Base-by-base conservation (phyloP, 1,140 invertebrate genomes). In the Drosophila albomicans region DNA sequence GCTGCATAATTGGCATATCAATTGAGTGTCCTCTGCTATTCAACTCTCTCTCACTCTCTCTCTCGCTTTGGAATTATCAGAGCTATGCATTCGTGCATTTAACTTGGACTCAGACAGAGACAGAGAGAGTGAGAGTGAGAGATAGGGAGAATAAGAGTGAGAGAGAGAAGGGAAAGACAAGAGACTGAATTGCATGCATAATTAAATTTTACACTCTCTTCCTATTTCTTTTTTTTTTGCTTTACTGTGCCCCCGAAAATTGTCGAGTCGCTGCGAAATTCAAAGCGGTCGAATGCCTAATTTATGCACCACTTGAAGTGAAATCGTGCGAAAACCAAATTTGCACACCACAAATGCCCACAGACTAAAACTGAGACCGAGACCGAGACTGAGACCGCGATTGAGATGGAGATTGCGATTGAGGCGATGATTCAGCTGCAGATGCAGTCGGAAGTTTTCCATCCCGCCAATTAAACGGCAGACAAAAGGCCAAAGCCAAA, bases 301-400 rank as follows among this genome's bases (percentile, higher is more conserved):
- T 82, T 84, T 84, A 84, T 84, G 76, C 81, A 69, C 62, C 78
- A 79, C 74, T 81, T 79, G 76, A 81, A 81, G 79, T 69, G 72
- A 84, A 84, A 84, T 84, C 81, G 81, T 81, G 81, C 79, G 81
- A 84, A 84, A 84, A 79, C 52, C 75, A 73, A 82, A 82, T 81
- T 82, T 81, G 70, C 79, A 70, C 78, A 61, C 54, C 54, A 57
- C 54, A 56, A 38, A 38, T 38, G 35, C 35, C 35, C 7, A 7
- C 32, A 25, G 32, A 32, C 32, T 8, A 8, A 32, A 8, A 32
- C 32, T 8, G 32, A 32, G 8, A 38, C 35, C 10, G 35, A 38
- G 35, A 8, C 35, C 3, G 35, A 7, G 35, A 38, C 35, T 38
- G 35, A 38, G 35, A 38, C 7, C 7, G 30, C 5, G 35, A 10